Base-by-base conservation (phyloP, 23 tunicate genomes). In the Styela clava region DNA sequence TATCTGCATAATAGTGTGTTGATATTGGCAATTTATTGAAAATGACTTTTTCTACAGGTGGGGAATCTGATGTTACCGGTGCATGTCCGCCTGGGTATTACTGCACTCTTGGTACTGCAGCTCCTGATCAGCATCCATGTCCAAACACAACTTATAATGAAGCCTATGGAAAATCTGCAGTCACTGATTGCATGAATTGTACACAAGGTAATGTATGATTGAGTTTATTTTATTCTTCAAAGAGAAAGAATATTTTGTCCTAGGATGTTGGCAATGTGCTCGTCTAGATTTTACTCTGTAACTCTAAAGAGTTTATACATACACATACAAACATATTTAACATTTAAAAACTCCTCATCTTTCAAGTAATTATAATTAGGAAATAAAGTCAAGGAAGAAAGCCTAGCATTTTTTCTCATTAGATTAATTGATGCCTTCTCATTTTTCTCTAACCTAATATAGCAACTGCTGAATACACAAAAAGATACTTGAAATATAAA, bases 81-180 rank as follows among this genome's bases (percentile, higher is more conserved):
- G 29, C 74, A 2, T 95, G 99, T 76, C 96, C 96, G 26, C 92
- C 95, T 23, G 99, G 99, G 21, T 95, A 95, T 56, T 95, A 90
- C 70, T 95, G 99, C 71, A 88, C 88, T 0, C 52, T 52, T 61
- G 96, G 89, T 24, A 89, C 95, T 1, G 52, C 37, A 5, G 74
- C 95, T 9, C 70, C 93, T 63, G 95, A 89, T 63, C 82, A 94
- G 30, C 86, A 64, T 64, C 81, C 99, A 28, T 88, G 99, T 34
- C 86, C 83, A 7, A 64, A 85, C 62, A 34, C 83, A 68, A 93
- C 98, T 26, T 93, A 87, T 83, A 93, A 93, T 52, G 74, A 73
- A 0, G 9, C 12, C 24, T 88, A 74, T 34, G 67, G 61, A n/a
- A 80, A 74, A 77, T 52, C 71, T 2, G 63, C 31, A 0, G 34